A percentile compares a stretch with the other conserved stretches of the same genome.
These are phyloP conservation scores for Didymodactylos carnosus DNA, from an alignment of 2,888 invertebrate genomes.

Conservation along the genomic window DNA sequence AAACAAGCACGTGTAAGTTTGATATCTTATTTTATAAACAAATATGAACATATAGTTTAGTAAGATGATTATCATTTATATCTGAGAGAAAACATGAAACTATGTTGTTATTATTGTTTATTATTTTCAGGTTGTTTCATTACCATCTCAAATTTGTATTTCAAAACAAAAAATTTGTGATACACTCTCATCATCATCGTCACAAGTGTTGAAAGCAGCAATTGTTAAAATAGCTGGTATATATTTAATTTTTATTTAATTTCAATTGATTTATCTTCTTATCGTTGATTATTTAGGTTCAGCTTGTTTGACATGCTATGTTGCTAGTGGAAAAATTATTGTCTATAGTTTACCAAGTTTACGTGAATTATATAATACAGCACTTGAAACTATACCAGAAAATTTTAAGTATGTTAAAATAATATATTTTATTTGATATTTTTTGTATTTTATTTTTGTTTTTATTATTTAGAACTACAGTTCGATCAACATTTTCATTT, in stretches of 20 bases:
- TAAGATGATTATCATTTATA: too few species aligned
- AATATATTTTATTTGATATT: too few species aligned
- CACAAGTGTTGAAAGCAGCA: background rate
- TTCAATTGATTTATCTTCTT: too few species aligned
- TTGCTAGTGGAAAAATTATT: slow-evolving; percentile 75
- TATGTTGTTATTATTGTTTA: background rate
- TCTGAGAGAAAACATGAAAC: background rate
- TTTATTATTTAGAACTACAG: slow-evolving; percentile 31
- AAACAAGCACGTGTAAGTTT: background rate
- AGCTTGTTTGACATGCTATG: slow-evolving; percentile 65
- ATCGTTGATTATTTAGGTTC: background rate
- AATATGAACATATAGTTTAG: too few species aligned
- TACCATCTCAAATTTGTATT: slow-evolving; percentile 82
- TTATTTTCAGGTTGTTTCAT: slow-evolving; percentile 56
- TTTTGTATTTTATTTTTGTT: too few species aligned
- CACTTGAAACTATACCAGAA: slow-evolving; percentile 3
- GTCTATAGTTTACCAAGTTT: slow-evolving; percentile 87
- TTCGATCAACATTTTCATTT: slow-evolving; percentile 87
- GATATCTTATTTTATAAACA: too few species aligned
- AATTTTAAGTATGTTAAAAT: too few species aligned
- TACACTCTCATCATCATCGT: background rate
- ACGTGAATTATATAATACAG: slow-evolving; percentile 57
- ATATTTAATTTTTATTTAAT: too few species aligned
- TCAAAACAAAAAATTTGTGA: slow-evolving; percentile 59
- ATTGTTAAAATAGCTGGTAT: background rate